Conservation (phyloP, 2,113 vertebrate genomes). For the Channa argus region DNA sequence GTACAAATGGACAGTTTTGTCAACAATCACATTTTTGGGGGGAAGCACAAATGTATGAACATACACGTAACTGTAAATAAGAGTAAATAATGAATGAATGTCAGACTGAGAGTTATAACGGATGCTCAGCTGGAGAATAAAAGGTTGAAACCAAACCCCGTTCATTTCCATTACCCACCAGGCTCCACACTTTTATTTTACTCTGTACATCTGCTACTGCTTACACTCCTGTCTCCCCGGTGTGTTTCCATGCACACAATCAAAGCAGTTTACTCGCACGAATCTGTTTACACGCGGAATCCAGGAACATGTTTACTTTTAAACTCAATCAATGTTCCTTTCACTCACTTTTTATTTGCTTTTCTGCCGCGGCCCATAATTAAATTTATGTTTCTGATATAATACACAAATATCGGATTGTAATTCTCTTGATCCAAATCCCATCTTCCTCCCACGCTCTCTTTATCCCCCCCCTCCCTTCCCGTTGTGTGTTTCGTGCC, state of each 20-base stretch:
- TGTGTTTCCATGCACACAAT: background rate
- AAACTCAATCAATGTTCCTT: background rate
- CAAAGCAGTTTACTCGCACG: background rate
- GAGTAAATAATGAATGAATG: too few species aligned
- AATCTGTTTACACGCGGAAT: background rate
- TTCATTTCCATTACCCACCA: too few species aligned
- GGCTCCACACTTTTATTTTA: too few species aligned
- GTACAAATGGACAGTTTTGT: too few species aligned
- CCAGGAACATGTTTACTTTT: background rate
- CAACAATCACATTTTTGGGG: too few species aligned
- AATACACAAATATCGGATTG: background rate
- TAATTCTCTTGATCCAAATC: slow-evolving; percentile 1
- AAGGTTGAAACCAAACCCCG: too few species aligned
- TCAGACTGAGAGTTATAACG: too few species aligned
- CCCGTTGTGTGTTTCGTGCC: background rate
- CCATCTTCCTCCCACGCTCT: background rate
- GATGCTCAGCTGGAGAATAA: too few species aligned
- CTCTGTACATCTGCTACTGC: background rate
- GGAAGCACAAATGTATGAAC: too few species aligned
- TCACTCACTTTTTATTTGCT: background rate
- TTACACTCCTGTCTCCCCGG: background rate
- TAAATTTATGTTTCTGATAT: slow-evolving; percentile 9
- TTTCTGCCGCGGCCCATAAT: background rate
- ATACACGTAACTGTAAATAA: too few species aligned
- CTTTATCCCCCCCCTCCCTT: background rate